Evolutionary conservation across 2,888 invertebrate genomes (phyloP), one percentile per base, ranked within the genome.

Genomic region (Elgonia sp.): DNA sequence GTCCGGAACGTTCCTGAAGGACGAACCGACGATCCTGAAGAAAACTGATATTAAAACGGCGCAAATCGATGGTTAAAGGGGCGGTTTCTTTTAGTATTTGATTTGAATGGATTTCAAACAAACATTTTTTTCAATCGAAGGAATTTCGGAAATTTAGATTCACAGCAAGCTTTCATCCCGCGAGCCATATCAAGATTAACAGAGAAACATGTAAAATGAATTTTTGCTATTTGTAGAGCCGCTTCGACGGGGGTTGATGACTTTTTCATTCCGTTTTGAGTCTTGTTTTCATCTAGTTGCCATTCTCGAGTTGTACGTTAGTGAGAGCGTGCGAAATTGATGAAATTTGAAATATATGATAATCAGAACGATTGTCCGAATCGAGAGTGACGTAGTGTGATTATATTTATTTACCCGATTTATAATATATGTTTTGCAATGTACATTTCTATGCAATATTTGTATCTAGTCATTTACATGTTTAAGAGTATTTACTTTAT

Each of bases 1-100:
- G 63, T 97, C 97, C 0, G 97, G 96, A 20, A 97, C 97, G 0
- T 97, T 97, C 92, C 94, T 97, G 20, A 97, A 97, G 93, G 97
- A 97, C 90, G 97, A 97, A 93, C 97, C 97, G 0, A 97, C 96
- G 21, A 95, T 96, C 92, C 93, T 96, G 87, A 95, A 95, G 80
- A 96, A 95, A 75, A 91, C 93, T 16, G 94, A 95, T 86, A 93
- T 94, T 82, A 93, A 93, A 83, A 91, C 93, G 20, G 92, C 93
- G 65, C 93, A 93, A 83, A 93, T 93, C 73, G 93, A 93, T 88
- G 92, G 93, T 90, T 94, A 93, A 93, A 18, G 21, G 0, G 50
- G 10, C 20, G 53, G 29, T 29, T 29, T 40, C 55, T 55, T 7
- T 18, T 29, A 21, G n/a, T n/a, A n/a, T n/a, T n/a, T n/a, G n/a